A percentile compares a stretch with the other conserved stretches of the same genome.
Conservation (phyloP, 2,113 vertebrate species). For the Trichomycterus rosablanca region DNA sequence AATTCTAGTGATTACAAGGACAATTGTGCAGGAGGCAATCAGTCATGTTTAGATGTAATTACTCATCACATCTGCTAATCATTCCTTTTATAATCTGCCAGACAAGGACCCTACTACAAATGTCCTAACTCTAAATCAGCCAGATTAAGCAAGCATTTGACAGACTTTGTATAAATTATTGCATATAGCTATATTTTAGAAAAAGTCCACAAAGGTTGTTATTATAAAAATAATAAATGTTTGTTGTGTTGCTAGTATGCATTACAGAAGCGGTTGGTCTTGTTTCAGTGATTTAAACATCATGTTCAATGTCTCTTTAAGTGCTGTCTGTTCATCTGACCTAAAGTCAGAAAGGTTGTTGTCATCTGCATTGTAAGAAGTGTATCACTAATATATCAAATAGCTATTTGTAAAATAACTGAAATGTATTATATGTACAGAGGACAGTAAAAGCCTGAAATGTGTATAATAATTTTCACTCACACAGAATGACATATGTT, state of each 20-base stretch:
- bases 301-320: conserved; percentile 21
- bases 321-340: conserved; percentile 17
- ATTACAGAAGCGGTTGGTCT: conserved; percentile 1
- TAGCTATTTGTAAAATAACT: conserved; percentile 41
- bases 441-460: conserved; percentile 70
- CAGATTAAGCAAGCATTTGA: conserved; percentile 16
- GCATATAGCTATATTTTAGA: neutral
- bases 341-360: neutral
- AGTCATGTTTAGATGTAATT: conserved; percentile 39
- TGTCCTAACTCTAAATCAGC: conserved; percentile 1
- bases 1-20: conserved; percentile 23
- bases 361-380: conserved; percentile 18
- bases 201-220: neutral
- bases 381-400: conserved; percentile 8
- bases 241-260: conserved; percentile 8
- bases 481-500: conserved; percentile 68
- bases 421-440: conserved; percentile 63
- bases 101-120: conserved; percentile 4
- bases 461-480: conserved; percentile 75
- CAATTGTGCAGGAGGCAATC: conserved; percentile 28
- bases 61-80: conserved; percentile 28
- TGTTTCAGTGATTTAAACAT: conserved; percentile 2
- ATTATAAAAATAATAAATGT: conserved; percentile 10
- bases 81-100: conserved; percentile 29
- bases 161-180: conserved; percentile 7